phyloP scores from a whole-genome alignment of 2,797 vertebrate genomes.

The Tenualosa ilisha region DNA sequence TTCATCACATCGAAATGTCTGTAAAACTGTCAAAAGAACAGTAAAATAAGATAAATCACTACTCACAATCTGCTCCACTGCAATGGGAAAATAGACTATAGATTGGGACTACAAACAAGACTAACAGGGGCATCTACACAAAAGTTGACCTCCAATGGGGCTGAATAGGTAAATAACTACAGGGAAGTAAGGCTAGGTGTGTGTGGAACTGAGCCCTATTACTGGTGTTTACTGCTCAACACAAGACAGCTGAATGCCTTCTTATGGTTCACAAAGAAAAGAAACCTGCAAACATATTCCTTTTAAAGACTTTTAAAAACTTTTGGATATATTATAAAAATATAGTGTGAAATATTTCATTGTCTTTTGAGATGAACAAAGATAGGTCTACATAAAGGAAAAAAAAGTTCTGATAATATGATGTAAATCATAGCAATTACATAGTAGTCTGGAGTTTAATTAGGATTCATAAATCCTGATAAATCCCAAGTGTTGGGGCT shows the following conservation, averaged over 20 bases:
- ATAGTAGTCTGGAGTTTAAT: too few species aligned
- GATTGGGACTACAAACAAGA: too few species aligned
- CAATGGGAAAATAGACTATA: too few species aligned
- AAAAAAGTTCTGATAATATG: too few species aligned
- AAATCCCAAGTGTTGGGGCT: too few species aligned
- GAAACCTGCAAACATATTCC: not conserved
- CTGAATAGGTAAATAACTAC: not conserved
- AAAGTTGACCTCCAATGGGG: not conserved
- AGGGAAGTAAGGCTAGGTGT: not conserved
- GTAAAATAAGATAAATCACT: too few species aligned
- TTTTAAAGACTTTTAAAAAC: not conserved
- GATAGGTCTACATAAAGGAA: too few species aligned
- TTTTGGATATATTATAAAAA: not conserved
- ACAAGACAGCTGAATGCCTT: not conserved
- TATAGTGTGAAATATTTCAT: not conserved
- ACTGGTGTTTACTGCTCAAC: not conserved
- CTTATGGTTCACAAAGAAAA: not conserved
- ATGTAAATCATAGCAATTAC: too few species aligned
- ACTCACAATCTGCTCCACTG: too few species aligned
- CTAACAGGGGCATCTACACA: too few species aligned
- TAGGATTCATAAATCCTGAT: too few species aligned
- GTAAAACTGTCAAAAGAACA: not conserved
- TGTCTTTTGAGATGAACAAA: not conserved
- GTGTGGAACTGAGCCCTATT: not conserved
- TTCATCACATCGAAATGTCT: not conserved